Conservation (phyloP, 2,888 invertebrate species). For the Elysia crispata region DNA sequence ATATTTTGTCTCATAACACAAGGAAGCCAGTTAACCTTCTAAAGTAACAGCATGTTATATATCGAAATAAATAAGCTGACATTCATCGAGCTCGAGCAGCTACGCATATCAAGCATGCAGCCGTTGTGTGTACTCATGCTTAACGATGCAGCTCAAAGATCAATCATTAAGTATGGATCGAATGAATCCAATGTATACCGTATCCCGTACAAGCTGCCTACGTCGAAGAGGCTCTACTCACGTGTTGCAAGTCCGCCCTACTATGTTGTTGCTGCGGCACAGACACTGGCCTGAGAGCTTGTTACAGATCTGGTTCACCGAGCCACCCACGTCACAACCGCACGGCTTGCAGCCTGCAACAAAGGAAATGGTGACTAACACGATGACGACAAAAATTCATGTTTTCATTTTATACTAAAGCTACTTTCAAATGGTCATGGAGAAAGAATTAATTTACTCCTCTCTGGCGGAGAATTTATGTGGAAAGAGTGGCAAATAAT, state of each 20-base stretch:
- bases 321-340: conserved; percentile 61
- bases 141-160: not conserved
- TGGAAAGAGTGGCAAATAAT: no score
- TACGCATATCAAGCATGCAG: not conserved
- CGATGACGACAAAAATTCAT: no score
- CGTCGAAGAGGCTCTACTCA: conserved; percentile 45
- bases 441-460: no score
- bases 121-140: not conserved
- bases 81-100: no score
- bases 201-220: not conserved
- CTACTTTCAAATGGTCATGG: no score
- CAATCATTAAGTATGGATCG: not conserved
- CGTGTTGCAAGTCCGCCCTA: conserved; percentile 56
- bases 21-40: no score
- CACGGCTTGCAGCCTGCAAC: conserved; percentile 66
- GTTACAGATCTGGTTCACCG: conserved; percentile 54
- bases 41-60: no score
- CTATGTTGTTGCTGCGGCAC: conserved; percentile 54
- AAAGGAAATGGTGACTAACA: no score
- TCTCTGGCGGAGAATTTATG: no score
- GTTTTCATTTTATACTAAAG: no score
- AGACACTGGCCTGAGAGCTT: conserved; percentile 61
- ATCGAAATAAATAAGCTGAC: no score
- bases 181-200: not conserved
- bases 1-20: no score